These are phyloP conservation scores for Heliothis virescens DNA, from an alignment of 1,140 invertebrate genomes.

Conservation along the genomic window DNA sequence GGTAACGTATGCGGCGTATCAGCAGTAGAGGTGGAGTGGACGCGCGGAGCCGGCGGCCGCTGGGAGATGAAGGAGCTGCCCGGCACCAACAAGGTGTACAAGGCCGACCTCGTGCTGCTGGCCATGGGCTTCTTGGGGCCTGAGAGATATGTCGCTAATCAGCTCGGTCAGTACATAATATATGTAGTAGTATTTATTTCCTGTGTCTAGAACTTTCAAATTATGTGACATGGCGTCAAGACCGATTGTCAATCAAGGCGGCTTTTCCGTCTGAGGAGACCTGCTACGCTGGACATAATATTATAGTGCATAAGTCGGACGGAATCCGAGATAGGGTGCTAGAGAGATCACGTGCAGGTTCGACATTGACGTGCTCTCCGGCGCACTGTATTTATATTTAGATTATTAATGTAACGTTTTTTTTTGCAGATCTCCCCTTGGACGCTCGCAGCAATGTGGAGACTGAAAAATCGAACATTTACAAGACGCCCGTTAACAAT, in stretches of 20 bases:
- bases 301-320: no score
- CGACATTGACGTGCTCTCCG: no score
- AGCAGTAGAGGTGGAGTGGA: conserved; percentile 97
- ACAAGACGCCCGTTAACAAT: conserved; percentile 92
- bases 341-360: no score
- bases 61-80: conserved; percentile 98
- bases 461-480: conserved; percentile 89
- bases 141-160: conserved; percentile 92
- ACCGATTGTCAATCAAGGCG: no score
- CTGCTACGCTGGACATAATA: no score
- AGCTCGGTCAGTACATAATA: conserved; percentile 87
- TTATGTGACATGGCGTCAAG: no score
- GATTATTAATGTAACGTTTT: neutral
- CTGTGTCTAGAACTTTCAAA: no score
- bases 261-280: no score
- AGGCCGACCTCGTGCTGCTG: conserved; percentile 96
- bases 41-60: conserved; percentile 95
- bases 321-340: no score
- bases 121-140: conserved; percentile 99
- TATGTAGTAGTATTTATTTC: no score
- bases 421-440: conserved; percentile 89
- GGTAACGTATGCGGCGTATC: conserved; percentile 96
- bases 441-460: conserved; percentile 98
- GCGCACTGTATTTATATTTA: no score
- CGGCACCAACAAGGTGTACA: conserved; percentile 93